phyloP scores from a whole-genome alignment of 2,113 vertebrate species.

The Scatophagus argus region DNA sequence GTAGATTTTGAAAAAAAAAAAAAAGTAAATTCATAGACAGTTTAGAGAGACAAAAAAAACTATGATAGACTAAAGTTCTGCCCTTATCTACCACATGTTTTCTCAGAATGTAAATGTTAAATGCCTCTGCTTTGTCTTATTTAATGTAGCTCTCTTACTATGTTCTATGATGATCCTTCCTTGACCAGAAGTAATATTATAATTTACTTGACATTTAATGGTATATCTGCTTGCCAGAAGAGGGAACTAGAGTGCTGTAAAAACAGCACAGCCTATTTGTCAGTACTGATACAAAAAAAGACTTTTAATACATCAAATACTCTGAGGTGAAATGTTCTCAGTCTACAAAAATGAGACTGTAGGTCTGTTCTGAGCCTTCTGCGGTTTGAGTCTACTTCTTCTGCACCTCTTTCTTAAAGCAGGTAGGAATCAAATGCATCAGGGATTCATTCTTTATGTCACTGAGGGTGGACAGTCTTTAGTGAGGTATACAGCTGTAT shows the following conservation, averaged over 20 bases:
- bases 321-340: background rate
- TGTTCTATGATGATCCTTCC: background rate
- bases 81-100: background rate
- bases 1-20: too few species aligned
- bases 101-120: background rate
- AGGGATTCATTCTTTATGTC: background rate
- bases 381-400: background rate
- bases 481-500: background rate
- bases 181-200: background rate
- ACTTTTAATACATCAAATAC: conserved; percentile 14
- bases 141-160: background rate
- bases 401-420: conserved; percentile 6
- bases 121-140: background rate
- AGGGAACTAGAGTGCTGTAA: conserved; percentile 78
- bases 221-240: conserved; percentile 70
- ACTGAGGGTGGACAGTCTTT: background rate
- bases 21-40: background rate
- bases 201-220: background rate
- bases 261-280: conserved; percentile 30
- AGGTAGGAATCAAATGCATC: background rate
- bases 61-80: background rate
- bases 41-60: background rate
- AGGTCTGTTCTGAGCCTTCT: background rate
- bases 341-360: background rate
- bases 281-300: background rate